Evolutionary conservation across 1,140 invertebrate genomes (phyloP), one percentile per base, ranked within the genome.

Genomic region (Dryas iulia): DNA sequence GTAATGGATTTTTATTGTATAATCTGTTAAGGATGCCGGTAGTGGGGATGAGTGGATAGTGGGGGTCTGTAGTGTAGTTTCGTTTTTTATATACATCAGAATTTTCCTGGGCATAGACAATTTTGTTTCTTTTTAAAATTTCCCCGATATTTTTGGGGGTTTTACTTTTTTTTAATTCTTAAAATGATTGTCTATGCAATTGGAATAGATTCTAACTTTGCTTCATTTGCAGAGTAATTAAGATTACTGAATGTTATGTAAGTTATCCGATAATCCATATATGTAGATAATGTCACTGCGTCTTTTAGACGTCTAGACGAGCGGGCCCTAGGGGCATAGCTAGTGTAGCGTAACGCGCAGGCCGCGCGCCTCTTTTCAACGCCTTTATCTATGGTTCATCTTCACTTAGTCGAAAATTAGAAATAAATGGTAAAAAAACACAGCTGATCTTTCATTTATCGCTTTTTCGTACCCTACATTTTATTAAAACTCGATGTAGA

Each of bases 371-470:
- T 85, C 84, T 77, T 47, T 74, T 83, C 79, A 79, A 80, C 73
- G 82, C 82, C 83, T 82, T 77, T 78, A 81, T 76, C 61, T 83
- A 82, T 86, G 83, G 80, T 85, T 90, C 86, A 90, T 89, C 86
- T 87, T 83, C 88, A 90, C 87, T 84, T 90, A 89, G 87, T 79
- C 76, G 77, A 84, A 76, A 82, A 79, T 87, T 90, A 90, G 88
- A 84, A 84, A 89, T 89, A 89, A 90, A 87, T 82, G 86, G 83
- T 89, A 84, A 90, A 79, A 85, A 83, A 85, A 90, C 85, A 89
- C 86, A 89, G 88, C 83, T 74, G 88, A 78, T 89, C 82, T 90
- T 90, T 90, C 82, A 90, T 89, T 90, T 90, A 83, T 83, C 85
- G 88, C 88, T 90, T 90, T 78, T 84, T 82, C 77, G 73, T 87